Percentiles rank a stretch among this genome's conserved stretches.
Evolutionary conservation across 2,888 invertebrate genomes (phyloP).

Genomic region (Anarsia innoxiella): DNA sequence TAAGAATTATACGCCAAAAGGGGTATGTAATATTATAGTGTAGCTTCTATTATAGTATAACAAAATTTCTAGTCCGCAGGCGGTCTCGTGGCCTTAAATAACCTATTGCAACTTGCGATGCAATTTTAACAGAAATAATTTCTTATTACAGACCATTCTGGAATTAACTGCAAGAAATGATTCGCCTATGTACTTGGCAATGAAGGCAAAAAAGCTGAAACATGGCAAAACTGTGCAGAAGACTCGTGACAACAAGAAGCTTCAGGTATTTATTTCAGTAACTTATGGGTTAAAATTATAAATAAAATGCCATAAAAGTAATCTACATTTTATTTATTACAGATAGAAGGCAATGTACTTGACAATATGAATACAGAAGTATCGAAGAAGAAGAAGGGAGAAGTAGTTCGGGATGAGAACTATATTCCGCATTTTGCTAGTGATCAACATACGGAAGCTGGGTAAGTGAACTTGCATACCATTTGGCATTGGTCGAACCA

Average conservation of each 20-base stretch:
- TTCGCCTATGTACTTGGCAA: constrained; percentile 84
- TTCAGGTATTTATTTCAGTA: constrained; percentile 35
- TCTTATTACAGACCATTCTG: constrained; percentile 86
- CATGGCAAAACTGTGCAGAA: constrained; percentile 79
- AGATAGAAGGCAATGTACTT: constrained; percentile 49
- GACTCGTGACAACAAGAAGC: constrained; percentile 46
- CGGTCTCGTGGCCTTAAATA: no score
- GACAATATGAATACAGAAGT: constrained; percentile 12
- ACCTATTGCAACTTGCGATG: neutral
- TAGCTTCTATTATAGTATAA: no score
- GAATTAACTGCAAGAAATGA: constrained; percentile 90
- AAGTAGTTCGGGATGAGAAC: constrained; percentile 82
- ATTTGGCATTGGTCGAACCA: no score
- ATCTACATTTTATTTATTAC: constrained; percentile 22
- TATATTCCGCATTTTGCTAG: constrained; percentile 90
- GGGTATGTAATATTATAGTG: no score
- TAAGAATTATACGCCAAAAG: constrained; percentile 84
- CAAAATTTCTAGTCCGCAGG: no score
- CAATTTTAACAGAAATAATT: neutral
- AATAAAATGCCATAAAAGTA: no score
- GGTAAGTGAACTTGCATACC: constrained; percentile 68
- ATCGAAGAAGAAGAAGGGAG: constrained; percentile 67
- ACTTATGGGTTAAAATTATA: no score
- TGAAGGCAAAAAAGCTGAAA: constrained; percentile 87
- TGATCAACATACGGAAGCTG: constrained; percentile 89